A percentile compares a stretch with the other conserved stretches of the same genome.
Evolutionary conservation across 2,113 vertebrate species (phyloP).

Genomic region (Siniperca knerii): DNA sequence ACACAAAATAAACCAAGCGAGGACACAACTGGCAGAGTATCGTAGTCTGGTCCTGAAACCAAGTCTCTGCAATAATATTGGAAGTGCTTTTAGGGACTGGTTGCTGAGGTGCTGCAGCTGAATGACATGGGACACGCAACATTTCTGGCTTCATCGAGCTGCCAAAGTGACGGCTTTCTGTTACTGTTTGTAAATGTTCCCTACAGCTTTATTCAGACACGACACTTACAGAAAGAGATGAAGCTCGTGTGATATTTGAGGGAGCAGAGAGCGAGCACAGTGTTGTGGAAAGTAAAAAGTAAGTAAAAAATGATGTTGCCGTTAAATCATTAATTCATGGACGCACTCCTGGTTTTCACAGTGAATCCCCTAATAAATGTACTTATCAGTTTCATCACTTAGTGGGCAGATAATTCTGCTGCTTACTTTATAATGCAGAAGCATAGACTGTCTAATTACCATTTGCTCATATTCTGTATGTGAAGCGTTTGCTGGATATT

Average conservation of each 20-base stretch:
- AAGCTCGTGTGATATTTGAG: not conserved
- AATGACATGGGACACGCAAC: no score
- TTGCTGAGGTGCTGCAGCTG: no score
- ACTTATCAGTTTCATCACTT: not conserved
- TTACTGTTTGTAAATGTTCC: constrained; percentile 5
- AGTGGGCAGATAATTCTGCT: not conserved
- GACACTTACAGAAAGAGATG: not conserved
- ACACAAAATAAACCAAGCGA: no score
- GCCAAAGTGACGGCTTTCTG: not conserved
- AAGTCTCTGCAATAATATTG: no score
- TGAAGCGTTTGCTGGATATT: not conserved
- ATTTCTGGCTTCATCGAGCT: not conserved
- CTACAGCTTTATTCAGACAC: not conserved
- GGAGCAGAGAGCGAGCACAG: not conserved
- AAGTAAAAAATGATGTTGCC: not conserved
- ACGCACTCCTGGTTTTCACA: not conserved
- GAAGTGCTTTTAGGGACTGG: no score
- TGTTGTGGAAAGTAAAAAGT: not conserved
- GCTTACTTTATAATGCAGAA: not conserved
- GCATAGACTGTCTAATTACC: not conserved
- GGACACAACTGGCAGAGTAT: no score
- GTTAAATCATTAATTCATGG: constrained; percentile 14
- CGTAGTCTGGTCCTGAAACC: not conserved
- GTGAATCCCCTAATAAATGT: not conserved
- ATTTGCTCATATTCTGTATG: not conserved